These are phyloP conservation scores for Xenopus petersii DNA, from an alignment of 2,797 vertebrate genomes.

Conservation along the genomic window DNA sequence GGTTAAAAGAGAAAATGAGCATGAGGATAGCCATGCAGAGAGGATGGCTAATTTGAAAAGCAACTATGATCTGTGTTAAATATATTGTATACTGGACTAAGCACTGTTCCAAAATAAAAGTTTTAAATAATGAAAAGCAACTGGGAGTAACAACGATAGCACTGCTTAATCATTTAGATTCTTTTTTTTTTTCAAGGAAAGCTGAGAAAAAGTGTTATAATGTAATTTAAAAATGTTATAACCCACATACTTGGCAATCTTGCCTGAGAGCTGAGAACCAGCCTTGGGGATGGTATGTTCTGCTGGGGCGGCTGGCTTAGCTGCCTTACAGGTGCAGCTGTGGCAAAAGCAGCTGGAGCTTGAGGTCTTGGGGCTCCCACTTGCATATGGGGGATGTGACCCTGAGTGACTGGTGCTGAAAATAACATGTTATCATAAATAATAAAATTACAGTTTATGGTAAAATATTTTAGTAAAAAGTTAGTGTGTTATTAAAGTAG, in stretches of 20 bases:
- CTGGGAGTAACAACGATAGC: too few relatives aligned
- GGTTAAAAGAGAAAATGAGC: too few relatives aligned
- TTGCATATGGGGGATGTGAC: constrained; percentile 82
- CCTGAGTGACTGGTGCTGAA: constrained; percentile 61
- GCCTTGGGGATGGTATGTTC: constrained; percentile 89
- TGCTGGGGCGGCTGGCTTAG: constrained; percentile 80
- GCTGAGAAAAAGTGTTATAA: too few relatives aligned
- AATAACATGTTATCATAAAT: neutral
- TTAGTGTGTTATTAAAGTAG: too few relatives aligned
- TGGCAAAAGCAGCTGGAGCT: constrained; percentile 69
- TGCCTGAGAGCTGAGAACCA: constrained; percentile 96
- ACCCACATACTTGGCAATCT: constrained; percentile 99
- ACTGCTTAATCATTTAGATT: too few relatives aligned
- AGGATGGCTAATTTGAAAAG: too few relatives aligned
- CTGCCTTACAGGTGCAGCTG: constrained; percentile 70
- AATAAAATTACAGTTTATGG: neutral
- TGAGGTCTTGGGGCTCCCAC: constrained; percentile 76
- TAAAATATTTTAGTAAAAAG: neutral
- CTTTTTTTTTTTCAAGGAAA: too few relatives aligned
- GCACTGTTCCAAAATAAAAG: too few relatives aligned
- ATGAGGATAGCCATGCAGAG: too few relatives aligned
- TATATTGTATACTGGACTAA: too few relatives aligned
- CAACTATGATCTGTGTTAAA: too few relatives aligned
- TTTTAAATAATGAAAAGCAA: too few relatives aligned
- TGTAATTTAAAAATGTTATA: constrained; percentile 38